Conservation (phyloP, 2,888 invertebrate species). For the Perizoma affinitatum region DNA sequence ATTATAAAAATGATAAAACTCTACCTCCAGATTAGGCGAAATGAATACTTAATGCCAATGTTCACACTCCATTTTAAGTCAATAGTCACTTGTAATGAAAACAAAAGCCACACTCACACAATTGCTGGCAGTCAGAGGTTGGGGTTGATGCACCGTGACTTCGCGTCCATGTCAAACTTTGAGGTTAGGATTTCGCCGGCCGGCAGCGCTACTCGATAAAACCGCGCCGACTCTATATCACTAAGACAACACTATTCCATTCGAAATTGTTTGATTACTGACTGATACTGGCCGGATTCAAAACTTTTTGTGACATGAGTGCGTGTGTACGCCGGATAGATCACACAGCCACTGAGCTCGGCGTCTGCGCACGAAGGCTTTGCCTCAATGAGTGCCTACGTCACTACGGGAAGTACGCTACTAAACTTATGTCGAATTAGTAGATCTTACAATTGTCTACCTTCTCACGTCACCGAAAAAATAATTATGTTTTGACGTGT, state of each 20-base stretch:
- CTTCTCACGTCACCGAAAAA: constrained; percentile 61
- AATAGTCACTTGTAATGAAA: constrained; percentile 58
- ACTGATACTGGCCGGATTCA: constrained; percentile 10
- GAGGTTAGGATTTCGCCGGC: constrained; percentile 62
- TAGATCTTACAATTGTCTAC: constrained; percentile 56
- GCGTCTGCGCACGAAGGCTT: constrained; percentile 67
- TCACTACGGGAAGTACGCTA: constrained; percentile 80
- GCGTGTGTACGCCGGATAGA: constrained; percentile 81
- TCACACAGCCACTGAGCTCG: constrained; percentile 77
- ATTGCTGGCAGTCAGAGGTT: constrained; percentile 52
- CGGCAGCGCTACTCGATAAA: constrained; percentile 28
- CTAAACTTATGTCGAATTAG: constrained; percentile 68
- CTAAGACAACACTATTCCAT: constrained; percentile 17
- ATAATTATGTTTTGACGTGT: constrained; percentile 67
- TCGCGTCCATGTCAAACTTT: constrained; percentile 57
- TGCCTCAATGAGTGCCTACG: constrained; percentile 75
- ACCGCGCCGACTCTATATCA: constrained; percentile 23
- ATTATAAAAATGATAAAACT: constrained; percentile 17
- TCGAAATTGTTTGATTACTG: constrained; percentile 12
- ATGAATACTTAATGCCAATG: constrained; percentile 61
- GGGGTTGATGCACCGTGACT: constrained; percentile 60
- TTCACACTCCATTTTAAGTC: constrained; percentile 62
- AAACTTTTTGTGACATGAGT: constrained; percentile 62
- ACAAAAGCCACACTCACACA: constrained; percentile 77
- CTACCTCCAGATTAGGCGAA: constrained; percentile 42